Percentiles rank a stretch among this genome's conserved stretches.
These are phyloP conservation scores for Caenorhabditis latens DNA, from an alignment of 1,140 invertebrate species.

Conservation along the genomic window DNA sequence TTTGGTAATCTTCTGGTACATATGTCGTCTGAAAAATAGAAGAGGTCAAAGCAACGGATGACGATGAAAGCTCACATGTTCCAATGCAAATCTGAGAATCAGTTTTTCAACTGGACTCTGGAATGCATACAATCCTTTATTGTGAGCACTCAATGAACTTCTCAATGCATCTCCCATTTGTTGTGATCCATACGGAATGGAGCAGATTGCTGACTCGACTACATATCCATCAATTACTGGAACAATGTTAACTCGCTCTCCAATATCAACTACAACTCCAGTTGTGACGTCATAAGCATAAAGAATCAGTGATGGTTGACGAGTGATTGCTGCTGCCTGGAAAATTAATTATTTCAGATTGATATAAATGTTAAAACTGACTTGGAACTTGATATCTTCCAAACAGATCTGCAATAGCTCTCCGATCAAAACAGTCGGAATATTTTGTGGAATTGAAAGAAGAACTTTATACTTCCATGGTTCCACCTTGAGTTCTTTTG, in stretches of 20 bases:
- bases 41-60: constrained; percentile 64
- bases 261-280: constrained; percentile 83
- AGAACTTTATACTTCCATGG: constrained; percentile 73
- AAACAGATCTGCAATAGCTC: constrained; percentile 71
- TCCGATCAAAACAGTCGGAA: constrained; percentile 71
- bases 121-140: constrained; percentile 77
- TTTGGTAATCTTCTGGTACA: constrained; percentile 79
- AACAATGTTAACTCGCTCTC: constrained; percentile 82
- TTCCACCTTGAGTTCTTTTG: constrained; percentile 71
- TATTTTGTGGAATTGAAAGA: constrained; percentile 75
- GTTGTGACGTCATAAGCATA: constrained; percentile 82
- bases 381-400: constrained; percentile 73
- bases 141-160: constrained; percentile 66
- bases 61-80: constrained; percentile 76
- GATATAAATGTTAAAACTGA: constrained; percentile 59
- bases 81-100: constrained; percentile 78
- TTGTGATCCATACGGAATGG: constrained; percentile 80
- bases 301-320: constrained; percentile 82
- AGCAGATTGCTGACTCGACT: constrained; percentile 77
- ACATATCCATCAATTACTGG: constrained; percentile 81
- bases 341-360: constrained; percentile 79
- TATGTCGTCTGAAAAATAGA: constrained; percentile 79
- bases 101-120: constrained; percentile 78
- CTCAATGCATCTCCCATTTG: constrained; percentile 80
- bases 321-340: constrained; percentile 80